Conservation (phyloP, 2,113 vertebrate genomes). For the Lamprologus lemairii region DNA sequence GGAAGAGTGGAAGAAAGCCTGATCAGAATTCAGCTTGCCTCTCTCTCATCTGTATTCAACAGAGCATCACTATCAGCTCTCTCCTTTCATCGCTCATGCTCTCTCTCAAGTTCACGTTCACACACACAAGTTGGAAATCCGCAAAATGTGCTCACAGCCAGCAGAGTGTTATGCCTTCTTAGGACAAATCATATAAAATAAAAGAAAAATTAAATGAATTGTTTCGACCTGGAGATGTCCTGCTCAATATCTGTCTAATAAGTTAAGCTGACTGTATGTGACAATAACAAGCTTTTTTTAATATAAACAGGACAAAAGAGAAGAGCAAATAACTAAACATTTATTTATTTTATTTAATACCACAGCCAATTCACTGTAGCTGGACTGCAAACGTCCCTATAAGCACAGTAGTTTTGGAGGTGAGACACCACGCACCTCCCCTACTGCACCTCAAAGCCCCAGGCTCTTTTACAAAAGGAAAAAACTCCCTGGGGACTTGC, state of each 20-base stretch:
- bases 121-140: background rate
- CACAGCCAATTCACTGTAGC: background rate
- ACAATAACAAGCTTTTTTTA: background rate
- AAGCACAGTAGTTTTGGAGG: background rate
- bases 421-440: background rate
- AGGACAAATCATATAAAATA: background rate
- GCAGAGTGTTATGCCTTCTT: background rate
- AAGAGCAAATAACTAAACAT: background rate
- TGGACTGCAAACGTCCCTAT: background rate
- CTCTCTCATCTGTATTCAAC: constrained; percentile 61
- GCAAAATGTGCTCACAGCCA: background rate
- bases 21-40: constrained; percentile 46
- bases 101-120: background rate
- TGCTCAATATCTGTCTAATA: background rate
- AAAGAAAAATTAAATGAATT: background rate
- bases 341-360: background rate
- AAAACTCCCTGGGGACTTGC: background rate
- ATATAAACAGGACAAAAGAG: background rate
- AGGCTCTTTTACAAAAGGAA: background rate
- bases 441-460: background rate
- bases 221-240: background rate
- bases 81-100: constrained; percentile 47
- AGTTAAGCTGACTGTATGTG: background rate
- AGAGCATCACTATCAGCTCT: constrained; percentile 35
- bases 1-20: background rate